Conservation (phyloP, 2,113 vertebrate species). For the Peromyscus californicus region DNA sequence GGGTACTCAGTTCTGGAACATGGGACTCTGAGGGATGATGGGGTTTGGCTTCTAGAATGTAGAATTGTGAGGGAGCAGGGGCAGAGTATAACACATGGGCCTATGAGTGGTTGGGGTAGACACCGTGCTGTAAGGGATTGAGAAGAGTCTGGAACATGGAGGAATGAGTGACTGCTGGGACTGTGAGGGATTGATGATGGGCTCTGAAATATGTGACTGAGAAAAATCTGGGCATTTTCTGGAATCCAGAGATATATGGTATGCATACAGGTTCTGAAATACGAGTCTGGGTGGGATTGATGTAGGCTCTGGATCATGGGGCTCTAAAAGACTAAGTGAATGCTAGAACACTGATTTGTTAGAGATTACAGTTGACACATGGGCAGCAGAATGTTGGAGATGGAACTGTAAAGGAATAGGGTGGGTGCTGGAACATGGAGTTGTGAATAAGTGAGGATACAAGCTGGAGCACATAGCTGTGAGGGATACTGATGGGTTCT, state of each 20-base stretch:
- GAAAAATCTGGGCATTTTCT: neutral
- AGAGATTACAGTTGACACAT: neutral
- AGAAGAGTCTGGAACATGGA: too few species aligned
- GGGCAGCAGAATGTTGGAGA: neutral
- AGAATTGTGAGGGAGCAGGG: neutral
- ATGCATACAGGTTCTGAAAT: neutral
- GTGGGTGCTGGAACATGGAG: neutral
- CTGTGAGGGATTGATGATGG: neutral
- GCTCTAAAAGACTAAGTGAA: neutral
- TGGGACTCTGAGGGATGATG: neutral
- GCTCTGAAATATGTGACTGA: neutral
- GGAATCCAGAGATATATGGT: neutral
- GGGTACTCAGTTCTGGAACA: neutral
- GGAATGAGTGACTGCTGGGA: neutral
- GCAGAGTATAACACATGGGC: too few species aligned
- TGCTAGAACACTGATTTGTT: neutral
- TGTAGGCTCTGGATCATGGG: neutral
- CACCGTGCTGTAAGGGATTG: too few species aligned
- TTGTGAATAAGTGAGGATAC: neutral
- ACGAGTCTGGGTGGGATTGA: neutral
- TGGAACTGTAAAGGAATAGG: neutral
- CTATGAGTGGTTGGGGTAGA: too few species aligned
- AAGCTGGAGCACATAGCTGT: neutral
- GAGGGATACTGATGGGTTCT: neutral
- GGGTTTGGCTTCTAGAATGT: neutral